Evolutionary conservation across 1,140 invertebrate genomes (phyloP).

Genomic region (Harlomillsia oculata): DNA sequence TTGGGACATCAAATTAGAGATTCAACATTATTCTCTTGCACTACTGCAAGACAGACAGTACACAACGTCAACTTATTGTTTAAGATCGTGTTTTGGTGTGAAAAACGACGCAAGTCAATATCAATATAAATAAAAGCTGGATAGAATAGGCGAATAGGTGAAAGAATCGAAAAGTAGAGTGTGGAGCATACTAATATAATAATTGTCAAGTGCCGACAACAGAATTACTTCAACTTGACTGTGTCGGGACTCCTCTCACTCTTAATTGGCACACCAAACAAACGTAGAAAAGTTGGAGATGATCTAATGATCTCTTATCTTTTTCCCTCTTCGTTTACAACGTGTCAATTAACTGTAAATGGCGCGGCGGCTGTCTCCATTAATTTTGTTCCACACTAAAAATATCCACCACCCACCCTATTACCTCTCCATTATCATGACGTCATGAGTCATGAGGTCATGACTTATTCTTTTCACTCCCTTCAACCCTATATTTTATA

Average conservation of each 20-base stretch:
- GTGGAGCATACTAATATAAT: conserved; percentile 26
- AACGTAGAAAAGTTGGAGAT: conserved; percentile 15
- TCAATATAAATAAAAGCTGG: too few species aligned
- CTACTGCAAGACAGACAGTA: too few species aligned
- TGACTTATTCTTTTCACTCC: not conserved
- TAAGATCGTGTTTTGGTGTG: too few species aligned
- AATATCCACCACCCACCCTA: conserved; percentile 34
- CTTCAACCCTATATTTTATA: not conserved
- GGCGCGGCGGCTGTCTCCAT: conserved; percentile 36
- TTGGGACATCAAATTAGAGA: conserved; percentile 34
- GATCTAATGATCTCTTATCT: conserved; percentile 14
- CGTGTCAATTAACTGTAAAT: conserved; percentile 37
- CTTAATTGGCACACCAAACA: conserved; percentile 36
- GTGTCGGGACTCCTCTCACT: conserved; percentile 28
- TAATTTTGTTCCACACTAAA: conserved; percentile 37
- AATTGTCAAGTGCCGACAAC: conserved; percentile 32
- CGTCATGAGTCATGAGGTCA: too few species aligned
- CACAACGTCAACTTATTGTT: too few species aligned
- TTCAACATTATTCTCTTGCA: conserved; percentile 31
- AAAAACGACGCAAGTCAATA: too few species aligned
- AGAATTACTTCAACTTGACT: conserved; percentile 30
- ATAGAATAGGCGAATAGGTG: conserved; percentile 25
- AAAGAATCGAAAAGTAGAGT: conserved; percentile 32
- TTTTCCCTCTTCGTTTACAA: conserved; percentile 23
- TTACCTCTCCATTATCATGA: not conserved